phyloP scores from a whole-genome alignment of 2,797 vertebrate genomes.

The Numenius phaeopus region DNA sequence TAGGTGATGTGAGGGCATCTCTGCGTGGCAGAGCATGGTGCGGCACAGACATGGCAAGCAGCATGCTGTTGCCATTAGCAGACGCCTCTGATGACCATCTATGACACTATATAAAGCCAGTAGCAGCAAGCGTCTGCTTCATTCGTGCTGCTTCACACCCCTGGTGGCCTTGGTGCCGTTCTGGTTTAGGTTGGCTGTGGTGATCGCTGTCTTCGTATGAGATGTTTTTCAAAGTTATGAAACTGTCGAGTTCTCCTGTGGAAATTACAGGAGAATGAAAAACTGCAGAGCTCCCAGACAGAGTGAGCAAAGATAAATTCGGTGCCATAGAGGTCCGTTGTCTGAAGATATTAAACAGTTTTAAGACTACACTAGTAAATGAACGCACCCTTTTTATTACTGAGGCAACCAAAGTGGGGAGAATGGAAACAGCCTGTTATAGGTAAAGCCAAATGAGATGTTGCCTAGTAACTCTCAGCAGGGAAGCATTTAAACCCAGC shows the following conservation, averaged over 20 bases:
- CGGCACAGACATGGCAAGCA: background rate
- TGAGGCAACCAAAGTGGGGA: slow-evolving; percentile 30
- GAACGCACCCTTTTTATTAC: slow-evolving; percentile 52
- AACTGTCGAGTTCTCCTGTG: background rate
- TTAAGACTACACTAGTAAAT: background rate
- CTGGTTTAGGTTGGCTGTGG: background rate
- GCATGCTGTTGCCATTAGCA: background rate
- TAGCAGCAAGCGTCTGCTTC: background rate
- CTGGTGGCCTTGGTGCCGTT: background rate
- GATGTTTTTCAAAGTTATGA: background rate
- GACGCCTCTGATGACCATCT: background rate
- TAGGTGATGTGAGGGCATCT: background rate
- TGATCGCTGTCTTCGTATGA: background rate
- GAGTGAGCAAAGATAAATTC: background rate
- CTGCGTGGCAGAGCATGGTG: background rate
- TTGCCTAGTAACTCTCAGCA: slow-evolving; percentile 74
- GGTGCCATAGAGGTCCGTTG: background rate
- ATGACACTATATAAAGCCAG: background rate
- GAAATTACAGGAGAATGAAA: background rate
- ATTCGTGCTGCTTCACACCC: background rate
- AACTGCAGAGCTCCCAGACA: background rate
- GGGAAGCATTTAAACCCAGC: slow-evolving; percentile 50
- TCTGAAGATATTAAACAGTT: background rate
- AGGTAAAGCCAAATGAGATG: slow-evolving; percentile 63
- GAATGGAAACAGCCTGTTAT: slow-evolving; percentile 53